phyloP scores from a whole-genome alignment of 2,113 vertebrate species.

The Chionis minor region DNA sequence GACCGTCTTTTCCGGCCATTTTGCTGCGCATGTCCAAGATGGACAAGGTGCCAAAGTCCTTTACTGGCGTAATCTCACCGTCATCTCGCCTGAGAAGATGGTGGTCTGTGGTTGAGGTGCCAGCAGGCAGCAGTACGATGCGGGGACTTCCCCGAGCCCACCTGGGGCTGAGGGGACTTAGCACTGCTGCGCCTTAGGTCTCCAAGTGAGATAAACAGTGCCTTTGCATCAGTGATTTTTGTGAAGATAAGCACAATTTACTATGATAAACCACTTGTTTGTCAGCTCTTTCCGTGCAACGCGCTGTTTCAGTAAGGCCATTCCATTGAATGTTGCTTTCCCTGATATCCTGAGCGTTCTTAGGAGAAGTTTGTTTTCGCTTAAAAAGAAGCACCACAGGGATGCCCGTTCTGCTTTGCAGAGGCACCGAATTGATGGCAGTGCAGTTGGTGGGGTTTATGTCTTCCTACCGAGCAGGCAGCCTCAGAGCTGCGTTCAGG shows the following conservation, averaged over 20 bases:
- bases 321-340: not conserved
- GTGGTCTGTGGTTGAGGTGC: not conserved
- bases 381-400: not conserved
- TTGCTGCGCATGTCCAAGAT: not conserved
- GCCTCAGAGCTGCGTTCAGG: not conserved
- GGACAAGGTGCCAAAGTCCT: not conserved
- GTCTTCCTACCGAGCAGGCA: not conserved
- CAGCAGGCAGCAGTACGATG: not conserved
- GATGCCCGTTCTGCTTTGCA: not conserved
- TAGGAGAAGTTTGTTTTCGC: not conserved
- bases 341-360: not conserved
- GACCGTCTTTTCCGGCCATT: not conserved
- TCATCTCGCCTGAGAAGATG: not conserved
- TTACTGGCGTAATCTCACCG: not conserved
- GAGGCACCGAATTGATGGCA: not conserved
- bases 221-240: not conserved
- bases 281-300: not conserved
- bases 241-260: not conserved
- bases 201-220: not conserved
- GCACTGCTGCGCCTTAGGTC: not conserved
- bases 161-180: not conserved
- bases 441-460: not conserved
- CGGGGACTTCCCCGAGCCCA: not conserved
- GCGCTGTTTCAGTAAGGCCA: not conserved
- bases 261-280: not conserved